These are phyloP conservation scores for Acleris emargana DNA, from an alignment of 2,888 invertebrate species.

Conservation along the genomic window DNA sequence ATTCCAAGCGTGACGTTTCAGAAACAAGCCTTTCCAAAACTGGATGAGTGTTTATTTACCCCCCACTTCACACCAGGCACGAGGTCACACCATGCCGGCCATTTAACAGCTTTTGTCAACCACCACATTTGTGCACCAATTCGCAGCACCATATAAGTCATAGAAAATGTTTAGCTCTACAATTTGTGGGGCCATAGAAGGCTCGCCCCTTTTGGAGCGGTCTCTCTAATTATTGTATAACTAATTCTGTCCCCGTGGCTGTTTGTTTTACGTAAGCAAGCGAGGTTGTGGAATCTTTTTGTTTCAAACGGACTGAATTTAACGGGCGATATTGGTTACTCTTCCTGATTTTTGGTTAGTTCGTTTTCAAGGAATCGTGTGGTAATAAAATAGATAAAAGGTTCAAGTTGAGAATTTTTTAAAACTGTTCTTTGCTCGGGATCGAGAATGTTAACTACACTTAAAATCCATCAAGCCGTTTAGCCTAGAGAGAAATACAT, in stretches of 20 bases:
- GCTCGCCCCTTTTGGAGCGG: constrained; percentile 63
- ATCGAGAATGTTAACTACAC: too few relatives aligned
- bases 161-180: constrained; percentile 54
- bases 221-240: constrained; percentile 65
- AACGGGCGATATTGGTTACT: too few relatives aligned
- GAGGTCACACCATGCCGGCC: constrained; percentile 29
- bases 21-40: constrained; percentile 13
- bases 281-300: constrained; percentile 15
- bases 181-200: constrained; percentile 63
- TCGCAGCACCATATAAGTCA: constrained; percentile 66
- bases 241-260: constrained; percentile 43
- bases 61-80: constrained; percentile 20
- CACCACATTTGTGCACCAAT: constrained; percentile 60
- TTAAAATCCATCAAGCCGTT: too few relatives aligned
- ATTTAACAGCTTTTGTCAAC: constrained; percentile 39
- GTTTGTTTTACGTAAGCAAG: constrained; percentile 35
- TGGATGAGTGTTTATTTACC: constrained; percentile 26
- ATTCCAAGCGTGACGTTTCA: background rate
- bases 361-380: too few relatives aligned
- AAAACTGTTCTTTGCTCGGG: too few relatives aligned
- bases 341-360: too few relatives aligned
- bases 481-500: too few relatives aligned
- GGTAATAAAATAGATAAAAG: too few relatives aligned
- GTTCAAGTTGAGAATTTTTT: too few relatives aligned
- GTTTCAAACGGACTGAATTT: too few relatives aligned